Evolutionary conservation across 92 coral and sea anemone genomes (phyloP).

Genomic region (Porites divaricata): DNA sequence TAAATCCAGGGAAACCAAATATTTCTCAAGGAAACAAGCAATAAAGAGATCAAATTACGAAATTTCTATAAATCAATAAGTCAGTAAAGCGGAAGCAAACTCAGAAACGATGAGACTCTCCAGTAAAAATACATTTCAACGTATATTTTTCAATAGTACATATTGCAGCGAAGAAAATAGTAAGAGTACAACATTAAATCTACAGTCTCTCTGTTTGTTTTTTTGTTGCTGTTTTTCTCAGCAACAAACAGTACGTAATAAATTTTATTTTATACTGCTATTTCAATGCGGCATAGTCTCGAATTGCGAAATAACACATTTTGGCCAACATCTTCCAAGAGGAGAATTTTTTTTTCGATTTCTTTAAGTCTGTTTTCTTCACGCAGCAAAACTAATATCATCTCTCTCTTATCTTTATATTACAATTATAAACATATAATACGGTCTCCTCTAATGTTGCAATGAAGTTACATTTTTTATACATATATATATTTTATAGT

Average conservation of each 20-base stretch:
- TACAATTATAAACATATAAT: slow-evolving; percentile 6
- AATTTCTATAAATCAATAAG: background rate
- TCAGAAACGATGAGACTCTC: background rate
- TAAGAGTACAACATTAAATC: background rate
- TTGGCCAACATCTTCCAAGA: background rate
- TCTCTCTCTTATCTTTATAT: background rate
- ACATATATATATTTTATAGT: background rate
- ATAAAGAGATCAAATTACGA: background rate
- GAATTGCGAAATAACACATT: slow-evolving; percentile 32
- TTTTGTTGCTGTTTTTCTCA: background rate
- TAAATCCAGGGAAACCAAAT: background rate
- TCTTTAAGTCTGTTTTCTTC: slow-evolving; percentile 3
- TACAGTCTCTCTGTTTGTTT: background rate
- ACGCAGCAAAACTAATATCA: slow-evolving; percentile 7
- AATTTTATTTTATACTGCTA: background rate
- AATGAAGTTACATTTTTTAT: background rate
- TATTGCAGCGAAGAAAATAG: background rate
- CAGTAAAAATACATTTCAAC: slow-evolving; percentile 2
- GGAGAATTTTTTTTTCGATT: background rate
- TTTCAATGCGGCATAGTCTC: slow-evolving; percentile 1
- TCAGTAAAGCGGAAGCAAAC: background rate
- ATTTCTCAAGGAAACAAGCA: background rate
- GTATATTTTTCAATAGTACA: slow-evolving; percentile 15
- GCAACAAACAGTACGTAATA: background rate
- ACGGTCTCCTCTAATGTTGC: background rate